Percentiles rank a stretch among this genome's conserved stretches.
Evolutionary conservation across 2,113 vertebrate species (phyloP).

Genomic region (Labeo rohita): DNA sequence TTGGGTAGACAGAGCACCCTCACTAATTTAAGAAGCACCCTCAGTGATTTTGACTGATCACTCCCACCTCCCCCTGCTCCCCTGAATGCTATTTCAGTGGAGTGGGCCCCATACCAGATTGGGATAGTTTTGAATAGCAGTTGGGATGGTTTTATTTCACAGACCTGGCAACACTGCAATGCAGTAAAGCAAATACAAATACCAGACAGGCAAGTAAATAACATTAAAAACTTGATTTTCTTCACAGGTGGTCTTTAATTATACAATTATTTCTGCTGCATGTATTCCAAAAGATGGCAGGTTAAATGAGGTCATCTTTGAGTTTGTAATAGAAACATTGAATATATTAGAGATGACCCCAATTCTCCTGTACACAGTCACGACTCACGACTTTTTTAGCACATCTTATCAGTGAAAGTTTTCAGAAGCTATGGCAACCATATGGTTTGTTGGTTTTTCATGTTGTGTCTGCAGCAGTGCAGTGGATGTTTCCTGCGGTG

Average conservation of each 20-base stretch:
- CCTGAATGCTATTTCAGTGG: too few species aligned
- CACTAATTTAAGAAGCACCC: too few species aligned
- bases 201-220: not conserved
- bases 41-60: too few species aligned
- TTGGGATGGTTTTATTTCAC: too few species aligned
- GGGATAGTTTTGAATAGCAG: too few species aligned
- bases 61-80: too few species aligned
- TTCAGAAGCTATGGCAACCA: not conserved
- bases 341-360: not conserved
- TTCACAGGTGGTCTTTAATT: not conserved
- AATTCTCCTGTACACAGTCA: not conserved
- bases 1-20: too few species aligned
- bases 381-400: not conserved
- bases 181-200: not conserved
- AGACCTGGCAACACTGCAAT: too few species aligned
- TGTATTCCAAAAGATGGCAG: not conserved
- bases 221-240: not conserved
- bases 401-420: not conserved
- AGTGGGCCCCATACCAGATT: too few species aligned
- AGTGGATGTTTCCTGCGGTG: not conserved
- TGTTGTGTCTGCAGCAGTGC: not conserved
- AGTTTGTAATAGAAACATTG: not conserved
- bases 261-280: not conserved
- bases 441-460: not conserved
- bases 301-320: not conserved